Conservation (phyloP, 2,888 invertebrate genomes). For the Leptopterna dolabrata region DNA sequence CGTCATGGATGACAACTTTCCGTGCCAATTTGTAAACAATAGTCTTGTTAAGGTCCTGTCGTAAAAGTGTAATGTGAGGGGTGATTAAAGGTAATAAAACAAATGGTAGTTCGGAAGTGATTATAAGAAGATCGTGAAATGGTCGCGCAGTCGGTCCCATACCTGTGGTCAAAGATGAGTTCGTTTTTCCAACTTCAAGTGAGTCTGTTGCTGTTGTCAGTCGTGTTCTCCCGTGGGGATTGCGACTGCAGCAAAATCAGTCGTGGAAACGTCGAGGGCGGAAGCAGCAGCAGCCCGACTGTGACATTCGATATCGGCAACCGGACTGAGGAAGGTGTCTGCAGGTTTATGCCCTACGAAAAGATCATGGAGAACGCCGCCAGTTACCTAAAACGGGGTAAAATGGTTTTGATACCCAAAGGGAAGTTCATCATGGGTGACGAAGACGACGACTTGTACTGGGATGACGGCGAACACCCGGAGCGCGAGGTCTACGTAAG, state of each 20-base stretch:
- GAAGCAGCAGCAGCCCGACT: neutral
- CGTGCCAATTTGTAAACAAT: neutral
- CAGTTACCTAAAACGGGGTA: neutral
- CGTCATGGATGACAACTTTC: neutral
- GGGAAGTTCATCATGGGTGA: slow-evolving; percentile 36
- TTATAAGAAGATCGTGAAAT: neutral
- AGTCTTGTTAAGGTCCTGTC: too few relatives aligned
- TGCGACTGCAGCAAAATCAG: slow-evolving; percentile 15
- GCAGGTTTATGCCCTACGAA: neutral
- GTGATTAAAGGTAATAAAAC: neutral
- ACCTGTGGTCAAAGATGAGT: neutral
- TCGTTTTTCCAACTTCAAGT: neutral
- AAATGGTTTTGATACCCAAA: slow-evolving; percentile 8
- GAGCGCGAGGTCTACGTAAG: slow-evolving; percentile 33
- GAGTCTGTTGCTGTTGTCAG: neutral
- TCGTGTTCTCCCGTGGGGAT: neutral
- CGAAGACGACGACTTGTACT: slow-evolving; percentile 7
- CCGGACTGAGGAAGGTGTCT: neutral
- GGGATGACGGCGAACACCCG: slow-evolving; percentile 38
- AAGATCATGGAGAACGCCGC: slow-evolving; percentile 5
- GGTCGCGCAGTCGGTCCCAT: neutral
- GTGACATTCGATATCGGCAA: neutral
- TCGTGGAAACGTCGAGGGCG: neutral
- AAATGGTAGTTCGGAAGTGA: neutral
- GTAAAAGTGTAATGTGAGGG: neutral